Conservation (phyloP, 2,113 vertebrate genomes). For the Sinocyclocheilus grahami region DNA sequence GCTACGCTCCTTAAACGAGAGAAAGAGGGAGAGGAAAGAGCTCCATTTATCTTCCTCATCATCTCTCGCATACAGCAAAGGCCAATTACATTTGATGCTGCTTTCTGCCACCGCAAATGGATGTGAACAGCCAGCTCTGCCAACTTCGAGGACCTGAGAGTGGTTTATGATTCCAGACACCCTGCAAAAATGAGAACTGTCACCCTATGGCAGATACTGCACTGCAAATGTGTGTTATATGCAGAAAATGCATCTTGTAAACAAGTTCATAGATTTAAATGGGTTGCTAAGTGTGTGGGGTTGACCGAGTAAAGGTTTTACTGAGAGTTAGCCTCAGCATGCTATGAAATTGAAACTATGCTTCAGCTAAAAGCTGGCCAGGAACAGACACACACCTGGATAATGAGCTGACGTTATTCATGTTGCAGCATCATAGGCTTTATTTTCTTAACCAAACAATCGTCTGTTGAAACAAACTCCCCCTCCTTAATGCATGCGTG, state of each 20-base stretch:
- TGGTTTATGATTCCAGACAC: slow-evolving; percentile 22
- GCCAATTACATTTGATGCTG: slow-evolving; percentile 22
- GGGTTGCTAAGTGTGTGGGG: not conserved
- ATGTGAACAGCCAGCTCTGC: slow-evolving; percentile 1
- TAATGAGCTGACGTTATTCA: slow-evolving; percentile 10
- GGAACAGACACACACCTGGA: not conserved
- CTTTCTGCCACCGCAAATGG: slow-evolving; percentile 12
- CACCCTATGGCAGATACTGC: not conserved
- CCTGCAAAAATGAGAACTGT: slow-evolving; percentile 25
- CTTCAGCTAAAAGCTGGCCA: not conserved
- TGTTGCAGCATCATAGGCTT: slow-evolving; percentile 3
- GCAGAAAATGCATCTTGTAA: not conserved
- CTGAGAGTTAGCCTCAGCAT: not conserved
- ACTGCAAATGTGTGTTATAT: not conserved
- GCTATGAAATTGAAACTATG: not conserved
- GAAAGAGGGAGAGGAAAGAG: not conserved
- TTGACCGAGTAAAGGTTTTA: not conserved
- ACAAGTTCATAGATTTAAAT: not conserved
- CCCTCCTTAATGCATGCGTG: slow-evolving; percentile 30
- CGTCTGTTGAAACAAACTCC: not conserved
- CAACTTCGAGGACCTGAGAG: not conserved
- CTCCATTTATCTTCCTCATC: slow-evolving; percentile 6
- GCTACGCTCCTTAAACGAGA: slow-evolving; percentile 6
- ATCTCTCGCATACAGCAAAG: not conserved
- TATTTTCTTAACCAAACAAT: slow-evolving; percentile 37